These are phyloP conservation scores for Caenorhabditis inopinata DNA, from an alignment of 1,140 invertebrate genomes.

Conservation along the genomic window DNA sequence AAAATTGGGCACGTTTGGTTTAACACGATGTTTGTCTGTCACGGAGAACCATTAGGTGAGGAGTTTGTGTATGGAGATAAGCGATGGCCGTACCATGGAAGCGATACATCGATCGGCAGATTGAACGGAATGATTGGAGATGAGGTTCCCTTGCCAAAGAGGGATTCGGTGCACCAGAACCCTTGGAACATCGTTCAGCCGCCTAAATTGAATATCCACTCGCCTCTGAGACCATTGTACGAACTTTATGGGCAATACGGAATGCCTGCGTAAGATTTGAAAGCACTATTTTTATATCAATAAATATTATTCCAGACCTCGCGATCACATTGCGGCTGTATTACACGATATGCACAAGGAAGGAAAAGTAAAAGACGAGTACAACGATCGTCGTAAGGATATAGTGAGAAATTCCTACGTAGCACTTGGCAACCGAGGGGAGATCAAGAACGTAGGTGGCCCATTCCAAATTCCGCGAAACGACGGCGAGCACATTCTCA, in stretches of 20 bases:
- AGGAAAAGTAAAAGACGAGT: slow-evolving; percentile 56
- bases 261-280: too few relatives aligned
- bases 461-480: slow-evolving; percentile 53
- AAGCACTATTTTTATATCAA: too few relatives aligned
- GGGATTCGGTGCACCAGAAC: background rate
- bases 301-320: too few relatives aligned
- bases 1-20: slow-evolving; percentile 65
- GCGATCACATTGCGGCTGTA: too few relatives aligned
- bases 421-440: slow-evolving; percentile 5
- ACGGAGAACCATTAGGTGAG: slow-evolving; percentile 54
- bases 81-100: slow-evolving; percentile 48
- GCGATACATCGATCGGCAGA: background rate
- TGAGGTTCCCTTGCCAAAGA: background rate
- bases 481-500: slow-evolving; percentile 56
- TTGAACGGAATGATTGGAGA: background rate
- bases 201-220: too few relatives aligned
- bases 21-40: slow-evolving; percentile 65
- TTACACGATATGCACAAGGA: slow-evolving; percentile 55
- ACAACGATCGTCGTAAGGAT: slow-evolving; percentile 53
- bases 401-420: background rate
- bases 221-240: too few relatives aligned
- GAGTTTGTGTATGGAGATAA: slow-evolving; percentile 60
- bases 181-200: slow-evolving; percentile 6
- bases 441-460: slow-evolving; percentile 50
- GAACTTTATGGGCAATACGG: too few relatives aligned